These are phyloP conservation scores for Corvus moneduloides DNA, from an alignment of 2,113 vertebrate species.

Conservation along the genomic window DNA sequence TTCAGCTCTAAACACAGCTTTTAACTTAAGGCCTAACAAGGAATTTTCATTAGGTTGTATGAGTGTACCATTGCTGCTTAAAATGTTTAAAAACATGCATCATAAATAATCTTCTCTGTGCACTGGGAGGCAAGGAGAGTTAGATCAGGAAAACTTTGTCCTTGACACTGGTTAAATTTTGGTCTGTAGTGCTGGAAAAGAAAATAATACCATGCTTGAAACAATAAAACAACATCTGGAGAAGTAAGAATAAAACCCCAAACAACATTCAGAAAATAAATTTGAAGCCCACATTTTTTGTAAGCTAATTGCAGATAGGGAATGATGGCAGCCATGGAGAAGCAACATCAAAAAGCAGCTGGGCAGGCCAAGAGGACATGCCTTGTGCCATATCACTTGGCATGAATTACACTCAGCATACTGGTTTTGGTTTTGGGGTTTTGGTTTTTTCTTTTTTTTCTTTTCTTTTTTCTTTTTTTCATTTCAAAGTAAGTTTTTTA, in stretches of 20 bases:
- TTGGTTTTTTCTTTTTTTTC: background rate
- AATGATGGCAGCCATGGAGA: background rate
- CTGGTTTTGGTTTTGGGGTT: background rate
- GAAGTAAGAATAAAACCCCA: background rate
- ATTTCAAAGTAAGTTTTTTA: background rate
- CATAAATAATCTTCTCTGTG: background rate
- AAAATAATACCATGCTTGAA: background rate
- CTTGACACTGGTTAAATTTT: background rate
- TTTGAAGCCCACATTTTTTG: constrained; percentile 1
- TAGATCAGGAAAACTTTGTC: background rate
- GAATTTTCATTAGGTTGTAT: background rate
- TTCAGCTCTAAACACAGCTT: background rate
- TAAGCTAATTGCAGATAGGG: constrained; percentile 30
- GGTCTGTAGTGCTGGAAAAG: background rate
- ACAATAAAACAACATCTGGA: background rate
- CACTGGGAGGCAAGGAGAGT: background rate
- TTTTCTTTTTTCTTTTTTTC: background rate
- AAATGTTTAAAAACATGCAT: background rate
- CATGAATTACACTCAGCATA: constrained; percentile 19
- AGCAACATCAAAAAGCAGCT: constrained; percentile 46
- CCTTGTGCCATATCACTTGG: constrained; percentile 19
- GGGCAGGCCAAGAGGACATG: background rate
- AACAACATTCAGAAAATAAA: constrained; percentile 13
- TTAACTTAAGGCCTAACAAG: background rate
- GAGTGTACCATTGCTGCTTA: background rate